Evolutionary conservation across 2,797 vertebrate genomes (phyloP).

Genomic region (Gymnocypris eckloni): DNA sequence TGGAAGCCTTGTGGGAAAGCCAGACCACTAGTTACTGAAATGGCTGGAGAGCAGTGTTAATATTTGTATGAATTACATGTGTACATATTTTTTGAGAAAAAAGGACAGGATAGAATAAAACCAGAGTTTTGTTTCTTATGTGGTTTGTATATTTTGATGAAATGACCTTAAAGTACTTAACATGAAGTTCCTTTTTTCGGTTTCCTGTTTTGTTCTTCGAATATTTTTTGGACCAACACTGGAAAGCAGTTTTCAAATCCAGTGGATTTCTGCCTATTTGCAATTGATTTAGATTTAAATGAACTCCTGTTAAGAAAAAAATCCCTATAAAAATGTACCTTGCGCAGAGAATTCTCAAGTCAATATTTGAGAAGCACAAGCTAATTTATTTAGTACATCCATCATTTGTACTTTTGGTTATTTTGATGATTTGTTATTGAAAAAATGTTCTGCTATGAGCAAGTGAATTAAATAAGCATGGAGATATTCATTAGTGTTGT

Average conservation of each 20-base stretch:
- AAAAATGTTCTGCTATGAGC: constrained; percentile 13
- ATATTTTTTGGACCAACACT: constrained; percentile 58
- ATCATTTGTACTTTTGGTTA: constrained; percentile 33
- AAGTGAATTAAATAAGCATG: constrained; percentile 50
- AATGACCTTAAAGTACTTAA: constrained; percentile 62
- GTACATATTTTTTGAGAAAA: constrained; percentile 64
- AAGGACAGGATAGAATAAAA: constrained; percentile 52
- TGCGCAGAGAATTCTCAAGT: constrained; percentile 22
- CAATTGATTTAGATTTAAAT: constrained; percentile 24
- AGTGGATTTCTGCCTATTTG: constrained; percentile 71
- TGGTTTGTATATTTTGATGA: constrained; percentile 59
- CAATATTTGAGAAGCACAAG: constrained; percentile 35
- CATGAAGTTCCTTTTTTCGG: constrained; percentile 54
- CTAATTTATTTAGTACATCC: constrained; percentile 52
- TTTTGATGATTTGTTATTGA: constrained; percentile 37
- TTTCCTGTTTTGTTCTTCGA: constrained; percentile 45
- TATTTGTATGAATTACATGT: constrained; percentile 58
- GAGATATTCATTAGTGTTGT: constrained; percentile 42
- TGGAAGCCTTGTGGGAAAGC: constrained; percentile 32
- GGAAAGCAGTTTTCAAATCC: constrained; percentile 67
- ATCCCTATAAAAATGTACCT: constrained; percentile 23
- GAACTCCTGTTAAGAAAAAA: constrained; percentile 16
- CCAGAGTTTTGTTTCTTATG: constrained; percentile 36
- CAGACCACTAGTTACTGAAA: constrained; percentile 47
- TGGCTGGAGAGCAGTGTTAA: constrained; percentile 71